Evolutionary conservation across 2,113 vertebrate species (phyloP).

Genomic region (Thoracochromis brauschi): DNA sequence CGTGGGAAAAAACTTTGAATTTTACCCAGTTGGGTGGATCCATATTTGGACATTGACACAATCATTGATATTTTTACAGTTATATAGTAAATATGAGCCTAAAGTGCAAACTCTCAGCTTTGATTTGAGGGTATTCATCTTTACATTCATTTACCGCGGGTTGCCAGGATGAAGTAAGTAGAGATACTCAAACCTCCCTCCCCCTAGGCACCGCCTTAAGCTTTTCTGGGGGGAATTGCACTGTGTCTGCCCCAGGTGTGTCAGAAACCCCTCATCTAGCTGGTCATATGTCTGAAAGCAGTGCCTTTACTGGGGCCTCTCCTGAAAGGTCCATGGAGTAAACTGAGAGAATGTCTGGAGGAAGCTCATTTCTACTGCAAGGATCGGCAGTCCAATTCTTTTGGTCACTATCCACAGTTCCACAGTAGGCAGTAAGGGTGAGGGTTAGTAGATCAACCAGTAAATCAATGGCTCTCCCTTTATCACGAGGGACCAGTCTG

Average conservation of each 20-base stretch:
- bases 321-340: background rate
- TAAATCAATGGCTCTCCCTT: background rate
- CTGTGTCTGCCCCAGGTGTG: background rate
- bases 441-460: background rate
- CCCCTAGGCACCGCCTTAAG: fast-evolving
- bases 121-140: background rate
- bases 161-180: background rate
- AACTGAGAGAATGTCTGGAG: background rate
- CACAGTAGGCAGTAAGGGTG: background rate
- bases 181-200: background rate
- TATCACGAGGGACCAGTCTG: no score
- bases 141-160: fast-evolving
- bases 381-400: background rate
- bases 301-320: background rate
- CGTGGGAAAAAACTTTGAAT: background rate
- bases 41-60: background rate
- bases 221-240: background rate
- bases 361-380: background rate
- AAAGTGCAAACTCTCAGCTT: background rate
- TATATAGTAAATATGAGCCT: background rate
- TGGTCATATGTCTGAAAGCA: background rate
- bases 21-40: background rate
- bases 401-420: background rate
- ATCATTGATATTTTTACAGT: background rate
- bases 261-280: background rate